Evolutionary conservation across 2,888 invertebrate species (phyloP).

Genomic region (Troilus luridus): DNA sequence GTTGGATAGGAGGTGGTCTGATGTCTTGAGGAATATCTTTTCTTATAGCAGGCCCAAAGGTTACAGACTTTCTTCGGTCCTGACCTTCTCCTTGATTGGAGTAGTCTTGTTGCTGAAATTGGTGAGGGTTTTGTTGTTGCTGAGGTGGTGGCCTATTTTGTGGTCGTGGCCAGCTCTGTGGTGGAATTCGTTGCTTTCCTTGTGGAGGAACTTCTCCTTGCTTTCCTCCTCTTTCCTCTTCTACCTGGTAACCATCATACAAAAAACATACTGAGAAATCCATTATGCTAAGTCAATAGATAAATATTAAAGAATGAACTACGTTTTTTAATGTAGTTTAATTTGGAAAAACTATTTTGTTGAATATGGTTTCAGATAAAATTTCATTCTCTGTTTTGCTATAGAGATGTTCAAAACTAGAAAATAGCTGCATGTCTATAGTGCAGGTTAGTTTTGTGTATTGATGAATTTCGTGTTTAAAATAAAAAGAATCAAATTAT

Average conservation of each 20-base stretch:
- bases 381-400: not conserved
- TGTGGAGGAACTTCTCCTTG: constrained; percentile 40
- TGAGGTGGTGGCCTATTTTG: constrained; percentile 56
- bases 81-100: constrained; percentile 37
- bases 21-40: constrained; percentile 57
- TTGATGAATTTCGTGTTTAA: not conserved
- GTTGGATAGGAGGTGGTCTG: constrained; percentile 58
- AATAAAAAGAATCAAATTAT: not conserved
- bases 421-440: not conserved
- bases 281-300: not conserved
- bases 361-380: not conserved
- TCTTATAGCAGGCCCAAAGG: constrained; percentile 49
- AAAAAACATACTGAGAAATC: constrained; percentile 5
- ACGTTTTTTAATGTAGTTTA: not conserved
- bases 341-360: not conserved
- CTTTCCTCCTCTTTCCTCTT: constrained; percentile 48
- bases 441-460: not conserved
- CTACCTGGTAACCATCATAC: constrained; percentile 51
- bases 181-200: constrained; percentile 34
- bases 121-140: constrained; percentile 54
- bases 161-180: constrained; percentile 28
- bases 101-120: constrained; percentile 1
- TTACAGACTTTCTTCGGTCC: constrained; percentile 54
- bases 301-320: not conserved
- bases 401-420: not conserved